phyloP scores from a whole-genome alignment of 2,888 invertebrate genomes.

The Fragum whitleyi region DNA sequence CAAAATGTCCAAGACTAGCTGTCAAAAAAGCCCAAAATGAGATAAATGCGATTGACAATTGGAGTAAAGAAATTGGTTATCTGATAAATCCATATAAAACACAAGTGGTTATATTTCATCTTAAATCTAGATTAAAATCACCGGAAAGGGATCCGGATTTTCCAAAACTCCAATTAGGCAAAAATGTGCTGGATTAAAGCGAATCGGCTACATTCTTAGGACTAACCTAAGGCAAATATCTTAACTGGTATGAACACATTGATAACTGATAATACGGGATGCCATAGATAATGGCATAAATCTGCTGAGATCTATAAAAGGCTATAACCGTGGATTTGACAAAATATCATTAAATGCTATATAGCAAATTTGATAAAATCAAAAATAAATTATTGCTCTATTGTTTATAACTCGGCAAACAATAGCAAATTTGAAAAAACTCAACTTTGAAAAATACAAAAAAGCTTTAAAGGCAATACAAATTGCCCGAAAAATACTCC shows the following conservation, averaged over 20 bases:
- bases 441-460: neutral
- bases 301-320: neutral
- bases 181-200: neutral
- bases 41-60: too few relatives aligned
- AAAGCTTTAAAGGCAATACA: neutral
- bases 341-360: neutral
- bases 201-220: neutral
- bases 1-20: too few relatives aligned
- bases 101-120: too few relatives aligned
- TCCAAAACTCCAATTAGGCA: too few relatives aligned
- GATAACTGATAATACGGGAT: neutral
- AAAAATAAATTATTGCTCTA: neutral
- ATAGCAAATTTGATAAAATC: conserved; percentile 7
- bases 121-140: too few relatives aligned
- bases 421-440: neutral
- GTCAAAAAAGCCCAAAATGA: too few relatives aligned
- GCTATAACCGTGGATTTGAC: neutral
- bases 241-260: neutral
- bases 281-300: neutral
- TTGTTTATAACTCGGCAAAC: conserved; percentile 2
- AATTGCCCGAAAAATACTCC: neutral
- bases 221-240: neutral
- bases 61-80: too few relatives aligned
- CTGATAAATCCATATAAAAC: too few relatives aligned
- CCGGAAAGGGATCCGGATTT: too few relatives aligned